Evolutionary conservation across 1,140 invertebrate species (phyloP).

Genomic region (Lutraria rhynchaena): DNA sequence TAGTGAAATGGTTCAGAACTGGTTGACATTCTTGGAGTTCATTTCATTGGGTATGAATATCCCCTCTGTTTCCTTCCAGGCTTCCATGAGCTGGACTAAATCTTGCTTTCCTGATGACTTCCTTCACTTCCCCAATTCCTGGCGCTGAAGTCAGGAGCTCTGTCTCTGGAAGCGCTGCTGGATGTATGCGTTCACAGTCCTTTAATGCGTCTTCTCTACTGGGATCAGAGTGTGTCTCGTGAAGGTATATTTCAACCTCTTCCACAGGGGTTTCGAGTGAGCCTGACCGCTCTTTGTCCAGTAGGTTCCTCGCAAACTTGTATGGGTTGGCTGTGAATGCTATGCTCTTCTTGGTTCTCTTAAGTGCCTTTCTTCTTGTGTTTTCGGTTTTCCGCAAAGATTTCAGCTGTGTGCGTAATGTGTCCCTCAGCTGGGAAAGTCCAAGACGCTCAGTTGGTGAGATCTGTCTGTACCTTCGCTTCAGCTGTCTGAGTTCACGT

Average conservation of each 20-base stretch:
- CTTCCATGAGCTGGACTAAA: conserved; percentile 15
- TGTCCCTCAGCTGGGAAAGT: conserved; percentile 32
- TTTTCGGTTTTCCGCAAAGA: conserved; percentile 39
- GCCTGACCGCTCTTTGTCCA: no score
- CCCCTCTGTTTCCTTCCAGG: conserved; percentile 16
- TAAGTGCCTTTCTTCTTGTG: conserved; percentile 20
- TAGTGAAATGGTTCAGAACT: no score
- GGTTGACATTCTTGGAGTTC: no score
- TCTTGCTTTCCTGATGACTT: conserved; percentile 18
- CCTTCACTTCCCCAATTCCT: conserved; percentile 34
- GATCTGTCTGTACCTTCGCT: conserved; percentile 11
- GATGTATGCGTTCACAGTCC: conserved; percentile 9
- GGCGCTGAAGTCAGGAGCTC: conserved; percentile 4
- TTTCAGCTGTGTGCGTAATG: conserved; percentile 23
- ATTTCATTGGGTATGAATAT: no score
- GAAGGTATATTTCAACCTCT: conserved; percentile 41
- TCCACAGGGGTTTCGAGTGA: conserved; percentile 5
- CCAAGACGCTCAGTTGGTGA: conserved; percentile 8
- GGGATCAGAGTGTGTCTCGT: conserved; percentile 7
- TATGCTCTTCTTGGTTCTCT: conserved; percentile 20
- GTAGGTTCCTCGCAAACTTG: no score
- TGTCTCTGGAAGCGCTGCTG: conserved; percentile 13
- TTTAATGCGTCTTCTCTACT: no score
- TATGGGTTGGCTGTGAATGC: conserved; percentile 50
- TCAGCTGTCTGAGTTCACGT: conserved; percentile 28